Evolutionary conservation across 2,113 vertebrate genomes (phyloP).

Genomic region (Cyprinus carpio): DNA sequence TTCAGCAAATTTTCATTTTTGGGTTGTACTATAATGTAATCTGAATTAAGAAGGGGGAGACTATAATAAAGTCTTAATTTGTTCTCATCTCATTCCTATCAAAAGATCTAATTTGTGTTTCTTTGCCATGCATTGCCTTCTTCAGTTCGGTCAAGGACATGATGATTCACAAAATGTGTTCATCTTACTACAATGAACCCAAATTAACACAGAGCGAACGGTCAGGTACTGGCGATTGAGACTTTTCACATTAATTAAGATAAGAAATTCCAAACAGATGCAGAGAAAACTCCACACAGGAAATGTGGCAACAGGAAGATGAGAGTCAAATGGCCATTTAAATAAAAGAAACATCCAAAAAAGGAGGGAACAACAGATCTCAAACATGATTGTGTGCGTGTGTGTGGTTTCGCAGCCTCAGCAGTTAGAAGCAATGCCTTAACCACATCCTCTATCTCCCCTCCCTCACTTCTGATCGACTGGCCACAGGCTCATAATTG

Average conservation of each 20-base stretch:
- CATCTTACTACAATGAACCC: too few relatives aligned
- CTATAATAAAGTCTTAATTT: not conserved
- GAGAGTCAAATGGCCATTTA: slow-evolving; percentile 6
- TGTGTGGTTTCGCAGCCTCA: slow-evolving; percentile 60
- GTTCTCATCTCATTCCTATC: not conserved
- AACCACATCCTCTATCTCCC: slow-evolving; percentile 59
- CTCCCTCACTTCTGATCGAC: slow-evolving; percentile 44
- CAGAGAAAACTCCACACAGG: slow-evolving; percentile 14
- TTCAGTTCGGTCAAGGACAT: not conserved
- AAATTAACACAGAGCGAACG: not conserved
- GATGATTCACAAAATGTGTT: not conserved
- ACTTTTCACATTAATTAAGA: not conserved
- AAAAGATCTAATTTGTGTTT: not conserved
- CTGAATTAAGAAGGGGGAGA: not conserved
- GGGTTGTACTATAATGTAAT: not conserved
- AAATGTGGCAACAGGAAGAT: slow-evolving; percentile 23
- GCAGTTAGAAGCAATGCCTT: slow-evolving; percentile 56
- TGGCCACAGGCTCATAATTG: slow-evolving; percentile 28
- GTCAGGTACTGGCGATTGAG: not conserved
- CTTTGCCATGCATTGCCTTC: not conserved
- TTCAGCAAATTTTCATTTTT: too few relatives aligned
- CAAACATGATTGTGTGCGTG: slow-evolving; percentile 54
- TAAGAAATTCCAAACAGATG: not conserved
- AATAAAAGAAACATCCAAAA: slow-evolving; percentile 37
- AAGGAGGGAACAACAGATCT: slow-evolving; percentile 43